Conservation (phyloP, 2,888 invertebrate species). For the Lasioglossum oenotherae region DNA sequence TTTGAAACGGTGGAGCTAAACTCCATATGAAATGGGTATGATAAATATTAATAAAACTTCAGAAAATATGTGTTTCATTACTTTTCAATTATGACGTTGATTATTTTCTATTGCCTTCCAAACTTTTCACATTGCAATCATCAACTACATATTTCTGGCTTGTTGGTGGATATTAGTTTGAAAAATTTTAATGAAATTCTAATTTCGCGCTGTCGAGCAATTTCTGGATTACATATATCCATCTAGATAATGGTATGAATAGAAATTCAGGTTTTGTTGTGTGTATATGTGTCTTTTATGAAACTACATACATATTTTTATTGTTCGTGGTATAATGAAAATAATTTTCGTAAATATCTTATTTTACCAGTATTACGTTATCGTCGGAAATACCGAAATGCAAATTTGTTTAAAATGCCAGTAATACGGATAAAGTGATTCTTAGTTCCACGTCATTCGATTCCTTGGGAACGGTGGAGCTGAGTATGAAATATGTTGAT, state of each 20-base stretch:
- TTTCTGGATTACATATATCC: neutral
- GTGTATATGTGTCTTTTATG: no score
- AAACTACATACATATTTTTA: neutral
- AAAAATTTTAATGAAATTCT: neutral
- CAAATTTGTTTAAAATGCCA: neutral
- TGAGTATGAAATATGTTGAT: constrained; percentile 20
- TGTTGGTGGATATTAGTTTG: neutral
- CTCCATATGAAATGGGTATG: neutral
- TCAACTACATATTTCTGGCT: neutral
- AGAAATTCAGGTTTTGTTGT: neutral
- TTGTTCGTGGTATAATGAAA: neutral
- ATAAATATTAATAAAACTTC: neutral
- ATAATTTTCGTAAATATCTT: neutral
- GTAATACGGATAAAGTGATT: neutral
- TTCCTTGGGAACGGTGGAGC: neutral
- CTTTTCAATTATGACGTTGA: neutral
- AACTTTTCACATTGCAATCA: neutral
- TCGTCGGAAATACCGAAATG: neutral
- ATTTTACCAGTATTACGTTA: no score
- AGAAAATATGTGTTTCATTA: neutral
- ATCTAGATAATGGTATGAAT: neutral
- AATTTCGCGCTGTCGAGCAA: neutral
- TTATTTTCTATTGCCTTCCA: neutral
- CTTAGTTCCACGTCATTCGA: constrained; percentile 1
- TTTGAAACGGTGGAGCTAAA: neutral